phyloP scores from a whole-genome alignment of 2,888 invertebrate genomes.

The Phyllotreta cruciferae region DNA sequence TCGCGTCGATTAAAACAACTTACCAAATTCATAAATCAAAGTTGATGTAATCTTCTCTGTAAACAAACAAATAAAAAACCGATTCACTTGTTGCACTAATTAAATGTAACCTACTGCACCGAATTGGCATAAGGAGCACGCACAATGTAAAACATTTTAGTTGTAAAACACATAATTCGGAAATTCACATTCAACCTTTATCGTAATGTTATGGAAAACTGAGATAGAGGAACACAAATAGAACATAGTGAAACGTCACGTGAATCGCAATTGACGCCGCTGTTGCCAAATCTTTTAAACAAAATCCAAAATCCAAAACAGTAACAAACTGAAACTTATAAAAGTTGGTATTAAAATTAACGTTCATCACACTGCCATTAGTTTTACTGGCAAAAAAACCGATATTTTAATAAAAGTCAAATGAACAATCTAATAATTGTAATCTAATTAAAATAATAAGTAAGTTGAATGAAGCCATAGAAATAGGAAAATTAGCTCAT shows the following conservation, averaged over 20 bases:
- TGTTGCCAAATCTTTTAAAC: conserved; percentile 1
- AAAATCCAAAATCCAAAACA: no score
- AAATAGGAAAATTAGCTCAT: neutral
- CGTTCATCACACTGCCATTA: no score
- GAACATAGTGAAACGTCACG: conserved; percentile 46
- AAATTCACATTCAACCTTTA: conserved; percentile 45
- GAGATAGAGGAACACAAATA: conserved; percentile 48
- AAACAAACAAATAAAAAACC: conserved; percentile 34
- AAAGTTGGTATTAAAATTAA: neutral
- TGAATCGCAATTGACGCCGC: conserved; percentile 38
- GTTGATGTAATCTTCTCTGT: conserved; percentile 17
- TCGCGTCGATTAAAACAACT: neutral
- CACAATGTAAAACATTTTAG: conserved; percentile 26
- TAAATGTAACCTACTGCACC: conserved; percentile 12
- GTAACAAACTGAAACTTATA: neutral
- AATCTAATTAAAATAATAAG: no score
- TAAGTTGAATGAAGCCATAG: neutral
- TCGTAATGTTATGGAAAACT: conserved; percentile 46
- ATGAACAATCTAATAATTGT: no score
- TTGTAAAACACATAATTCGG: conserved; percentile 30
- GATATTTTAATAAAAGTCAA: no score
- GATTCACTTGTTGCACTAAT: conserved; percentile 10
- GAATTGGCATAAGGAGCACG: conserved; percentile 28
- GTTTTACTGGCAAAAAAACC: no score
- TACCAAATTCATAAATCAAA: conserved; percentile 24